phyloP scores from a whole-genome alignment of 2,113 vertebrate species.

The Alces alces region DNA sequence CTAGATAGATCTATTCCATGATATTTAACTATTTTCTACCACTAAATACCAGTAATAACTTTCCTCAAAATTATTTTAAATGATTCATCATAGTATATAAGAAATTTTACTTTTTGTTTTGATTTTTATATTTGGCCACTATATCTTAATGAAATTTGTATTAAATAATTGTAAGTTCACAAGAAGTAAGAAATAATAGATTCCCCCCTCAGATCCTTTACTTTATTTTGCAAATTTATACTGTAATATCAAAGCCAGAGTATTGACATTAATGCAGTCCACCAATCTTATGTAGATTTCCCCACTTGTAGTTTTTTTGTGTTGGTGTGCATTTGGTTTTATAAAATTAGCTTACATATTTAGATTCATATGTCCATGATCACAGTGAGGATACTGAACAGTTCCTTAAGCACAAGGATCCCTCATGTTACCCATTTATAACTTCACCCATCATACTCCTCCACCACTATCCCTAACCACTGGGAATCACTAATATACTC shows the following conservation, averaged over 20 bases:
- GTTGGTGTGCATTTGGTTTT: not conserved
- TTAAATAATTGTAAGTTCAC: not conserved
- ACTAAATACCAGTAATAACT: not conserved
- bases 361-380: not conserved
- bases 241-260: not conserved
- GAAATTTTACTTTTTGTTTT: not conserved
- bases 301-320: not conserved
- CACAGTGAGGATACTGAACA: not conserved
- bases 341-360: not conserved
- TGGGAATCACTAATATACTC: not conserved
- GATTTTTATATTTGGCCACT: not conserved
- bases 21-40: not conserved
- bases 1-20: not conserved
- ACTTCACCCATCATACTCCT: not conserved
- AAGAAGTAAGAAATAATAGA: not conserved
- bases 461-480: not conserved
- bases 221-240: not conserved
- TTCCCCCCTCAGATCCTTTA: not conserved
- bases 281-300: not conserved
- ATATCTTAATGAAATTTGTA: not conserved
- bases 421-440: not conserved
- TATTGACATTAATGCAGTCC: not conserved
- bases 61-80: not conserved
- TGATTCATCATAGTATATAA: not conserved
- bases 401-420: not conserved